Evolutionary conservation across 2,888 invertebrate species (phyloP).

Genomic region (Saturnia japonica): DNA sequence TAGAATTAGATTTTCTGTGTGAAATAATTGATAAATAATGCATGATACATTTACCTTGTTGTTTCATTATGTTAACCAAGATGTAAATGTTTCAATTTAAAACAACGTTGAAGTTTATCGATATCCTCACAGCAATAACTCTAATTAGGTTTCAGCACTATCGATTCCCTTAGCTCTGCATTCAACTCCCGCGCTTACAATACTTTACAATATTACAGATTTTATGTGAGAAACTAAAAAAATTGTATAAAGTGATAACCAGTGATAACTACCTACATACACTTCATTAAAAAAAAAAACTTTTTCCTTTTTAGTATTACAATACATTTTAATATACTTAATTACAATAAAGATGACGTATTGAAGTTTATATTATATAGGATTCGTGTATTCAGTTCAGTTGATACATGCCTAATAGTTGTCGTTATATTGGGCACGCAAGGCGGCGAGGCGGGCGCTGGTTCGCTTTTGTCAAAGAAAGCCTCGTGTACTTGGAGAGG

Average conservation of each 20-base stretch:
- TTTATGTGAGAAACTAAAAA: not conserved
- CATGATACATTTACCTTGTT: too few relatives aligned
- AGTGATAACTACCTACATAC: not conserved
- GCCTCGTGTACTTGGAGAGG: conserved; percentile 35
- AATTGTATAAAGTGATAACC: not conserved
- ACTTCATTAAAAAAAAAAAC: not conserved
- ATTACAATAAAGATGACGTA: not conserved
- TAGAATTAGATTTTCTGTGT: too few relatives aligned
- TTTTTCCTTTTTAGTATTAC: not conserved
- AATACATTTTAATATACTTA: not conserved
- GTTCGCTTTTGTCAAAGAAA: conserved; percentile 48
- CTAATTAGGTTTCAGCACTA: too few relatives aligned
- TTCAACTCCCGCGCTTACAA: too few relatives aligned
- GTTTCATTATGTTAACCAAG: too few relatives aligned
- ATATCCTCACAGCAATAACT: too few relatives aligned
- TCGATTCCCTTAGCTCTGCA: too few relatives aligned
- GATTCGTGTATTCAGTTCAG: conserved; percentile 12
- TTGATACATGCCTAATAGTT: conserved; percentile 9
- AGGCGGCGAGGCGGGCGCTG: conserved; percentile 35
- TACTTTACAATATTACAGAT: not conserved
- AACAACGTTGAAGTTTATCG: too few relatives aligned
- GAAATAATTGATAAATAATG: too few relatives aligned
- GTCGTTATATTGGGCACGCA: conserved; percentile 6
- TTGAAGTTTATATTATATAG: not conserved
- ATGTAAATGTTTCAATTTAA: too few relatives aligned